Base-by-base conservation (phyloP, 2,797 vertebrate species). In the Liasis olivaceus region DNA sequence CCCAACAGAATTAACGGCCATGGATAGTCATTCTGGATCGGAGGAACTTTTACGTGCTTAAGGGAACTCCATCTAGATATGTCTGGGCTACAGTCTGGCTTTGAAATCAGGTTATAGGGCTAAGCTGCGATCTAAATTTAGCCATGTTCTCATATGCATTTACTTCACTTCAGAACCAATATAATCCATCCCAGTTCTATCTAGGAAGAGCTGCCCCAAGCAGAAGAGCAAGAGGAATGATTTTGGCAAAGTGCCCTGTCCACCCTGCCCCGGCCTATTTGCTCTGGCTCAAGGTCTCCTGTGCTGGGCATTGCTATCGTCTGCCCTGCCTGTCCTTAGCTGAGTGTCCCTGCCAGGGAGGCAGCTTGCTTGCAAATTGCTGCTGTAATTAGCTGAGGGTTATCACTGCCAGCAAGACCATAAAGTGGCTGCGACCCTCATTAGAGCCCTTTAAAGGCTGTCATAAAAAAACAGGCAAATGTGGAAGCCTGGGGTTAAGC, bases 341-440 rank as follows among this genome's bases (percentile, higher is more conserved):
- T 6, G 59, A 81, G 85, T 9, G 51, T 64, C 72, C 91, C 69
- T 86, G 85, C 85, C 72, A 89, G 81, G 85, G 31, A 91, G 36
- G 93, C 95, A 94, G 96, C 92, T 92, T 5, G 12, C 92, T 94
- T 47, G 59, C 95, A 97, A 97, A 97, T 96, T 95, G 94, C 96
- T 93, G 91, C 63, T 1, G 91, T 96, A 96, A 97, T 97, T 97
- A 97, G 94, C 92, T 89, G 95, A 93, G 95, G 54, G 92, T 97
- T 97, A 97, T 97, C 95, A 62, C 95, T 94, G 91, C 94, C 51
- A 89, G 93, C 42, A 87, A 93, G 95, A 95, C 96, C 96, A 97
- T 97, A 97, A 97, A 97, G 95, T 6, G 90, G 94, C 94, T 95
- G 96, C 96, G 97, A 94, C 94, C 94, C 96, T 97, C 97, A 97